Evolutionary conservation across 2,888 invertebrate genomes (phyloP).

Genomic region (Archips crataeganus): DNA sequence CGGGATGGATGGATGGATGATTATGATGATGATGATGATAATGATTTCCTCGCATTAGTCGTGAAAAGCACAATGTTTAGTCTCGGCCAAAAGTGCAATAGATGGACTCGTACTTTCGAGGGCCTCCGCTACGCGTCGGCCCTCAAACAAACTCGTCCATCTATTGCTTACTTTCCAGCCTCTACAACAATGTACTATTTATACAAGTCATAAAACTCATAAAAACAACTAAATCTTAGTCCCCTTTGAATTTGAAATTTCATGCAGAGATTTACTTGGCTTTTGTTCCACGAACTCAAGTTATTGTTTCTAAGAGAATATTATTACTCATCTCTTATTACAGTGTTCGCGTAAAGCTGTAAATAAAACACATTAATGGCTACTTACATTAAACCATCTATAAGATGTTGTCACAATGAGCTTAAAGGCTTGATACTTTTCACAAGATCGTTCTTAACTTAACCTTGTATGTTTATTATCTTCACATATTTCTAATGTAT

Average conservation of each 20-base stretch:
- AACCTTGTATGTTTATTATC: too few relatives aligned
- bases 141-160: too few relatives aligned
- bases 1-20: too few relatives aligned
- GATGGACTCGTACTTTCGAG: too few relatives aligned
- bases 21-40: too few relatives aligned
- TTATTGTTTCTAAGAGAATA: constrained; percentile 58
- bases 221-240: neutral
- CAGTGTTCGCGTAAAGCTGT: constrained; percentile 59
- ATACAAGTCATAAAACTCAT: neutral
- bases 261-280: constrained; percentile 1
- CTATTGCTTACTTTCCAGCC: too few relatives aligned
- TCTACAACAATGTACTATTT: too few relatives aligned
- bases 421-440: neutral
- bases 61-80: too few relatives aligned
- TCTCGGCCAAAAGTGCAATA: too few relatives aligned
- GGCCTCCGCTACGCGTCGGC: too few relatives aligned
- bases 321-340: constrained; percentile 68
- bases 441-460: neutral
- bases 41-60: too few relatives aligned
- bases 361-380: constrained; percentile 70
- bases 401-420: constrained; percentile 1
- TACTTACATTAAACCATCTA: constrained; percentile 35
- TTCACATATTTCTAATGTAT: too few relatives aligned
- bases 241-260: neutral
- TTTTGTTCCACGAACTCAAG: constrained; percentile 53